These are phyloP conservation scores for Chelon labrosus DNA, from an alignment of 2,797 vertebrate species.

Conservation along the genomic window DNA sequence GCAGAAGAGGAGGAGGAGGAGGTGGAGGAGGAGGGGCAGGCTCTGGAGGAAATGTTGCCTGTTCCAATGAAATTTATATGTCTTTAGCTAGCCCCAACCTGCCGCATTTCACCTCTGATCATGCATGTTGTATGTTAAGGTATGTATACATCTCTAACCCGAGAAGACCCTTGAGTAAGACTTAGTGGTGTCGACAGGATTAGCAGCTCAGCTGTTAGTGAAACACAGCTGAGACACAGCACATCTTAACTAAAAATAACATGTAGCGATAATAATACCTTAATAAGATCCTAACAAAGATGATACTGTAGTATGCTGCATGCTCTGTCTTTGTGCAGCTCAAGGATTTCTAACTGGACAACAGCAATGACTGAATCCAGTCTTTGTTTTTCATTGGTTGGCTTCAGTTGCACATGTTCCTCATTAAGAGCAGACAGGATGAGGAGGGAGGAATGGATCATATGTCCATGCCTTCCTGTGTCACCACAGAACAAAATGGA, in stretches of 20 bases:
- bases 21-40: slow-evolving; percentile 66
- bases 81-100: slow-evolving; percentile 59
- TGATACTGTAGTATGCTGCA: slow-evolving; percentile 34
- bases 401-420: slow-evolving; percentile 80
- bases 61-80: slow-evolving; percentile 69
- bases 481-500: slow-evolving; percentile 53
- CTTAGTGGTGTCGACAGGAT: slow-evolving; percentile 71
- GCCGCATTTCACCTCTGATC: slow-evolving; percentile 64
- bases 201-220: slow-evolving; percentile 63
- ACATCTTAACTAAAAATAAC: slow-evolving; percentile 61
- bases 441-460: slow-evolving; percentile 70
- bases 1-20: slow-evolving; percentile 56
- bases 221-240: slow-evolving; percentile 48
- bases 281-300: slow-evolving; percentile 32
- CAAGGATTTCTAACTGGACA: slow-evolving; percentile 58
- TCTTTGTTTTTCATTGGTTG: slow-evolving; percentile 76
- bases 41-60: slow-evolving; percentile 70
- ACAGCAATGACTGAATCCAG: slow-evolving; percentile 66
- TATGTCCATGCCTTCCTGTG: slow-evolving; percentile 69
- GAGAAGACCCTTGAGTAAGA: slow-evolving; percentile 61
- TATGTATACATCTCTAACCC: slow-evolving; percentile 73
- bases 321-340: slow-evolving; percentile 60
- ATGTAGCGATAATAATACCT: slow-evolving; percentile 30
- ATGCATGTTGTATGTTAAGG: slow-evolving; percentile 72
- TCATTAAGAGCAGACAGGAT: slow-evolving; percentile 79